A percentile compares a stretch with the other conserved stretches of the same genome.
phyloP scores from a whole-genome alignment of 2,888 invertebrate species.

The Phortica okadai region DNA sequence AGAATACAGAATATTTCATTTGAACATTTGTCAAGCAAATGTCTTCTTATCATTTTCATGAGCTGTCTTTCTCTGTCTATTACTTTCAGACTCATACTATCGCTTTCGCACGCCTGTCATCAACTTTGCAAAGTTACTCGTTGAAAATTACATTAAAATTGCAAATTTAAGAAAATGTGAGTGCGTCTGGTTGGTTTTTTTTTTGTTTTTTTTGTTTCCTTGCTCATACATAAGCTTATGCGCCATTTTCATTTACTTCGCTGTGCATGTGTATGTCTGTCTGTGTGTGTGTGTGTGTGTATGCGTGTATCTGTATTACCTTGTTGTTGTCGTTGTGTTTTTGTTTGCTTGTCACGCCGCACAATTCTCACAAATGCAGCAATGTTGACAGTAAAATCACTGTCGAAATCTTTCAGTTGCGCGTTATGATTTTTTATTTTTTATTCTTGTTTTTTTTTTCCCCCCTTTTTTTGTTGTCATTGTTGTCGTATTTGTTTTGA shows the following conservation, averaged over 20 bases:
- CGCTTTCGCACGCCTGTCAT: not conserved
- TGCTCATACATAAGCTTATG: not conserved
- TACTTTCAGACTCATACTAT: not conserved
- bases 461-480: too few species aligned
- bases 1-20: not conserved
- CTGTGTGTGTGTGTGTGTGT: not conserved
- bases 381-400: not conserved
- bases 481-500: not conserved
- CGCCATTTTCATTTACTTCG: not conserved
- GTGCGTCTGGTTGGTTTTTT: not conserved
- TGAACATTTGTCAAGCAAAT: not conserved
- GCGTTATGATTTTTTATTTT: not conserved
- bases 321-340: constrained; percentile 13
- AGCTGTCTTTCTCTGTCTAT: not conserved
- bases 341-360: not conserved
- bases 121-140: constrained; percentile 19
- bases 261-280: not conserved
- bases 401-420: constrained; percentile 8
- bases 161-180: constrained; percentile 31
- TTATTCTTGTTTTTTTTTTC: too few species aligned
- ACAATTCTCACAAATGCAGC: not conserved
- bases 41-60: not conserved
- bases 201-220: not conserved
- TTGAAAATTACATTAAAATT: constrained; percentile 36
- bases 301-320: not conserved